A percentile compares a stretch with the other conserved stretches of the same genome.
phyloP scores from a whole-genome alignment of 2,797 vertebrate species.

The Numenius phaeopus region DNA sequence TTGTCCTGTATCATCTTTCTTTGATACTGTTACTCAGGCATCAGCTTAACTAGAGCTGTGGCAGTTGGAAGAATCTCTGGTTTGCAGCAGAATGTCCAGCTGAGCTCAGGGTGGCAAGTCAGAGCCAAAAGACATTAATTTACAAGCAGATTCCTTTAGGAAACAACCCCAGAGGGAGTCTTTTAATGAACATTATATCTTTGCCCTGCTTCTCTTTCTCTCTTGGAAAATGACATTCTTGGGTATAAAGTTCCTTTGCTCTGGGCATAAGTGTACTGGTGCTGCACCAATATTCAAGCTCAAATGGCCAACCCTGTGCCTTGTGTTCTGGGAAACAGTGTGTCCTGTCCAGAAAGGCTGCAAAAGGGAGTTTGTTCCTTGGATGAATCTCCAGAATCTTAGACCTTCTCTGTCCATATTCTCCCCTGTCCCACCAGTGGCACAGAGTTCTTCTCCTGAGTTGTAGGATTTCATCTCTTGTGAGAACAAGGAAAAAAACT shows the following conservation, averaged over 20 bases:
- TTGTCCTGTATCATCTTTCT: not conserved
- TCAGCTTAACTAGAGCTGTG: not conserved
- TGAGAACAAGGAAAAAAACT: not conserved
- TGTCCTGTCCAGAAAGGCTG: not conserved
- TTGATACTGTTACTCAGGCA: not conserved
- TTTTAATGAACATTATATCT: not conserved
- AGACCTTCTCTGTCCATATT: not conserved
- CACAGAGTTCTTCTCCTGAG: not conserved
- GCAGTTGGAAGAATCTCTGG: not conserved
- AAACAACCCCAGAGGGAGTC: not conserved
- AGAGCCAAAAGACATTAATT: not conserved
- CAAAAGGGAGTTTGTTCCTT: not conserved
- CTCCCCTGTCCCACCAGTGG: rapidly evolving
- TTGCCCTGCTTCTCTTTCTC: not conserved
- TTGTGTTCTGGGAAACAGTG: not conserved
- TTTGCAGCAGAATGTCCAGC: not conserved
- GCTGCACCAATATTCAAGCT: not conserved
- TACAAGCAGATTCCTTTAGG: not conserved
- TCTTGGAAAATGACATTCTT: not conserved
- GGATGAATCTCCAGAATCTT: not conserved
- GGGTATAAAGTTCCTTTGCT: not conserved
- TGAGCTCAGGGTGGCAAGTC: not conserved
- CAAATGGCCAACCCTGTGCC: not conserved
- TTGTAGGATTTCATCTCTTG: not conserved
- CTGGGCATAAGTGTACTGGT: not conserved